Base-by-base conservation (phyloP, 2,888 invertebrate species). In the Tetragonula carbonaria region DNA sequence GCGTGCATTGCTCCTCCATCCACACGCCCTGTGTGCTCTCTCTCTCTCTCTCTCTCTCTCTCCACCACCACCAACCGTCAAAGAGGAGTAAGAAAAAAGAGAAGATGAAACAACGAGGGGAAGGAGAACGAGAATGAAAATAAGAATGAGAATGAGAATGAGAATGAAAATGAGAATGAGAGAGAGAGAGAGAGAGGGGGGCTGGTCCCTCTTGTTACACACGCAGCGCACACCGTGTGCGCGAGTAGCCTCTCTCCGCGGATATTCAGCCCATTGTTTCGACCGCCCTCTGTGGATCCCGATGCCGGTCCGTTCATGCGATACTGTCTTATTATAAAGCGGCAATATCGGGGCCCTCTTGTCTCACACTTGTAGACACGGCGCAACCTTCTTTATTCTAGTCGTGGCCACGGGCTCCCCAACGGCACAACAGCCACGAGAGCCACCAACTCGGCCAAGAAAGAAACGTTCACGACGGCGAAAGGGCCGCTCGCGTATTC, bases 281-380 rank as follows among this genome's bases (percentile, higher is more conserved):
- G 86, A 90, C 91, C 92, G 91, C 90, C 91, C 91, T 93, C 92
- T 92, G 90, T 87, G 87, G 83, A 87, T 73, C 76, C 88, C 89
- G 89, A 90, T 87, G 87, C 90, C 90, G 87, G 90, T 89, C 68
- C 91, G 88, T 91, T 90, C 92, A 92, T 91, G 91, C 89, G 92
- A 92, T 92, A 92, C 92, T 92, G 93, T 93, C 93, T 93, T 93
- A 93, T 93, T 93, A 93, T 93, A 93, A 93, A 91, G 91, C 91
- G 91, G 91, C 91, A 90, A 91, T 93, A 92, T 91, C 90, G 89
- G 87, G 88, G 80, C 79, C 89, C 88, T 88, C 91, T 92, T 91
- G 92, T 92, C 92, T 91, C 90, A 89, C 91, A 91, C 89, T 90
- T 91, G 88, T 90, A 91, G 90, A 90, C 89, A 91, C 84, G 87